phyloP scores from a whole-genome alignment of 1,140 invertebrate species.

The Bathynomus jamesi region DNA sequence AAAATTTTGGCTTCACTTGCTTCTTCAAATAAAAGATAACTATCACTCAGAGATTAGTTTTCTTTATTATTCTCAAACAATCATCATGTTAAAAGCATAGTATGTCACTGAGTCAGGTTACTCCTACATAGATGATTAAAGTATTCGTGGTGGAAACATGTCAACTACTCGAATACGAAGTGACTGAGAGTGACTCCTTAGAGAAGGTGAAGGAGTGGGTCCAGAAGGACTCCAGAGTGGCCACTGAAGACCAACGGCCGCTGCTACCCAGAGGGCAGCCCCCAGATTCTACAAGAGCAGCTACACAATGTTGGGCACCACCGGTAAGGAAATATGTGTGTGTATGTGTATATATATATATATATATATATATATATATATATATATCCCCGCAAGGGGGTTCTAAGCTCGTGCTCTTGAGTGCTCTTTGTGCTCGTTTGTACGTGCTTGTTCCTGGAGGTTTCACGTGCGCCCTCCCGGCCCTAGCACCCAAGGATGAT shows the following conservation, averaged over 20 bases:
- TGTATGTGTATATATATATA: no score
- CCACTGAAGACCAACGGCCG: slow-evolving; percentile 43
- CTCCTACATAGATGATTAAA: slow-evolving; percentile 36
- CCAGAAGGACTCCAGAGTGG: slow-evolving; percentile 41
- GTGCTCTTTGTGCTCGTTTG: no score
- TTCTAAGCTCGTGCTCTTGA: no score
- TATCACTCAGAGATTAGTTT: background rate
- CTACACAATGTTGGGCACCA: slow-evolving; percentile 36
- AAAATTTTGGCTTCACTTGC: no score
- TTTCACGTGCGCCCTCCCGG: no score
- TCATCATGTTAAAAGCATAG: background rate
- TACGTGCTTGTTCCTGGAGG: no score
- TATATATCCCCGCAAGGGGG: no score
- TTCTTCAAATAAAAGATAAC: no score
- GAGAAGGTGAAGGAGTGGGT: slow-evolving; percentile 41
- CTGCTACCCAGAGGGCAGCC: slow-evolving; percentile 42
- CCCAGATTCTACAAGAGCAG: slow-evolving; percentile 35
- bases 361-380: no score
- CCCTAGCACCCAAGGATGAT: no score
- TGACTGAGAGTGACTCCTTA: slow-evolving; percentile 40
- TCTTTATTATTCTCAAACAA: no score
- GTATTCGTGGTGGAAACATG: slow-evolving; percentile 35
- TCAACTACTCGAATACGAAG: slow-evolving; percentile 37
- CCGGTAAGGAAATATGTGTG: slow-evolving; percentile 39
- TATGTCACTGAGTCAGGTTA: background rate